These are phyloP conservation scores for Drosophila lutescens DNA, from an alignment of 2,888 invertebrate genomes.

Conservation along the genomic window DNA sequence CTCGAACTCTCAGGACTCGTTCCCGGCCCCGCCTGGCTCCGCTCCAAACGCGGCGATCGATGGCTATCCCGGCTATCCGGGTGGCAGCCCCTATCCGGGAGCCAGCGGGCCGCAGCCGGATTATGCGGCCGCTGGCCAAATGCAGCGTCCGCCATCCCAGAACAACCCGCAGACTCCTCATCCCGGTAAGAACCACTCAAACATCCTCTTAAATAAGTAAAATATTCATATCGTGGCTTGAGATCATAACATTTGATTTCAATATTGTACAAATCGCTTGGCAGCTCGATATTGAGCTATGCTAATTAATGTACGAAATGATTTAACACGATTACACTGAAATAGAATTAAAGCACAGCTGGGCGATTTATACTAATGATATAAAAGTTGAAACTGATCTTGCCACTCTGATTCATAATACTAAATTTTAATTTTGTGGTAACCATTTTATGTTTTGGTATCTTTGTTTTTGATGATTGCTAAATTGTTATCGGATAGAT, in stretches of 20 bases:
- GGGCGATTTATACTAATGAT: constrained; percentile 1
- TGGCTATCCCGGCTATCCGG: constrained; percentile 90
- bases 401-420: constrained; percentile 2
- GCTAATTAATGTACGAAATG: neutral
- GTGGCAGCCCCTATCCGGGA: constrained; percentile 86
- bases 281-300: neutral
- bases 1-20: constrained; percentile 96
- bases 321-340: too few species aligned
- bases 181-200: constrained; percentile 85
- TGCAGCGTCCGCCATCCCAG: constrained; percentile 90
- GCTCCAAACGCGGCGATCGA: constrained; percentile 91
- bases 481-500: constrained; percentile 22
- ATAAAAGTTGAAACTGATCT: neutral
- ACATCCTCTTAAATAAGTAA: neutral
- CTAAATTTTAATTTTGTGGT: constrained; percentile 1
- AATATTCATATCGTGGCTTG: neutral
- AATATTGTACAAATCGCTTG: constrained; percentile 7
- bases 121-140: constrained; percentile 88
- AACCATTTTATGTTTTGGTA: constrained; percentile 15
- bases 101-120: constrained; percentile 86
- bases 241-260: constrained; percentile 1
- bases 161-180: constrained; percentile 87
- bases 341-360: neutral
- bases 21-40: constrained; percentile 89
- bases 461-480: neutral